Evolutionary conservation across 2,797 vertebrate genomes (phyloP).

Genomic region (Leuciscus waleckii): DNA sequence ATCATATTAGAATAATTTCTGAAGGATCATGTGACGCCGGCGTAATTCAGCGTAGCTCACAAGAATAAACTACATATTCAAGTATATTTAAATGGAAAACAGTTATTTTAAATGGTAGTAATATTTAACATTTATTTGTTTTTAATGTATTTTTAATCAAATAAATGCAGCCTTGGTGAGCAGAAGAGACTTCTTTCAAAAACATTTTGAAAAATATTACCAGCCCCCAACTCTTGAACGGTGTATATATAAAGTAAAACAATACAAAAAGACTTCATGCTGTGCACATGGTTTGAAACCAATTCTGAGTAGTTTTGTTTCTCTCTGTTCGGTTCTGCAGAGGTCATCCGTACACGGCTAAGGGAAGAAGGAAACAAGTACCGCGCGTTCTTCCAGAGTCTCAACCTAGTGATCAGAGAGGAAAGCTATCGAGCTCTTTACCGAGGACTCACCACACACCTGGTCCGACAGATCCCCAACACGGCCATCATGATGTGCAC

Average conservation of each 20-base stretch:
- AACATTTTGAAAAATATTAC: background rate
- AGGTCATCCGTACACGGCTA: slow-evolving; percentile 96
- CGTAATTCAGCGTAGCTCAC: too few species aligned
- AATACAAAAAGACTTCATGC: background rate
- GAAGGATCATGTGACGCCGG: too few species aligned
- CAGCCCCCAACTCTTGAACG: background rate
- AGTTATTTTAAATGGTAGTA: too few species aligned
- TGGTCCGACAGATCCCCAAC: slow-evolving; percentile 97
- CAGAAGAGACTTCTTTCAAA: too few species aligned
- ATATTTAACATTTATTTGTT: too few species aligned
- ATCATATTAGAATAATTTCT: too few species aligned
- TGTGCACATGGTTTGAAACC: background rate
- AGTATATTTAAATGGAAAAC: too few species aligned
- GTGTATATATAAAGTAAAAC: background rate
- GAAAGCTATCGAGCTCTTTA: slow-evolving; percentile 94
- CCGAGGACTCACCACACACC: slow-evolving; percentile 93
- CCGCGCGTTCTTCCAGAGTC: slow-evolving; percentile 93
- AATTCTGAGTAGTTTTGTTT: background rate
- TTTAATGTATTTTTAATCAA: too few species aligned
- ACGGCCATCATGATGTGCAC: slow-evolving; percentile 99
- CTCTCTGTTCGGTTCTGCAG: slow-evolving; percentile 67
- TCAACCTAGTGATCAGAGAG: slow-evolving; percentile 88
- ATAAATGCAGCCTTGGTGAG: too few species aligned
- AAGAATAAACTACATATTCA: too few species aligned
- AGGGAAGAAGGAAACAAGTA: slow-evolving; percentile 98